phyloP scores from a whole-genome alignment of 2,888 invertebrate genomes.

The Glyphotaelius pellucidus region DNA sequence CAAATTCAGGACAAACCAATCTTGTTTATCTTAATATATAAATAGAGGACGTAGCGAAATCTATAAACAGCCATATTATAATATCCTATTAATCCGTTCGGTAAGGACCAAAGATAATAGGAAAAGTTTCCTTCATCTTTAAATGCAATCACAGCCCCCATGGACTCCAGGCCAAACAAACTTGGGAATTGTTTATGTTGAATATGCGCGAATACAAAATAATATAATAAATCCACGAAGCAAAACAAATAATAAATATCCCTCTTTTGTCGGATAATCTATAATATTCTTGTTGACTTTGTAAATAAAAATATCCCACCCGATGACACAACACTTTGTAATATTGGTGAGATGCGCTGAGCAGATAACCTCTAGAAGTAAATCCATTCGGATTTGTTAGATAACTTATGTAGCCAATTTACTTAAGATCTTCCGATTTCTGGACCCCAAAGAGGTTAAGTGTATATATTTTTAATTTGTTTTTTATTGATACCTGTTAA shows the following conservation, averaged over 20 bases:
- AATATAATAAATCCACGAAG: not conserved
- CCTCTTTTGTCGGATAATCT: not conserved
- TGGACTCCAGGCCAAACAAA: not conserved
- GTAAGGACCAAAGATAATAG: not conserved
- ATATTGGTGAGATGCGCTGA: not conserved
- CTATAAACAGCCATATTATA: not conserved
- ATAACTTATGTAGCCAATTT: not conserved
- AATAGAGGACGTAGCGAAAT: not conserved
- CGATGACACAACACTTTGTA: not conserved
- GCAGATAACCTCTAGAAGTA: not conserved
- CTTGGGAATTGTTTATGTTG: not conserved
- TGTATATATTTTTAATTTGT: too few species aligned
- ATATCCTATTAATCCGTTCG: not conserved
- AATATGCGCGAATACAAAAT: not conserved
- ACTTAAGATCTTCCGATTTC: not conserved
- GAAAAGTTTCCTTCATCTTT: not conserved
- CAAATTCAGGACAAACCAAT: not conserved
- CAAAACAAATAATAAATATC: not conserved
- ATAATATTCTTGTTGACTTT: not conserved
- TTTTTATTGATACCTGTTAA: too few species aligned
- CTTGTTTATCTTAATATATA: not conserved
- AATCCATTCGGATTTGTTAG: not conserved
- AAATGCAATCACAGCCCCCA: not conserved
- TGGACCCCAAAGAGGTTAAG: too few species aligned
- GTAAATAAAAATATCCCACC: not conserved